phyloP scores from a whole-genome alignment of 2,888 invertebrate species.

The Steinernema carpocapsae region DNA sequence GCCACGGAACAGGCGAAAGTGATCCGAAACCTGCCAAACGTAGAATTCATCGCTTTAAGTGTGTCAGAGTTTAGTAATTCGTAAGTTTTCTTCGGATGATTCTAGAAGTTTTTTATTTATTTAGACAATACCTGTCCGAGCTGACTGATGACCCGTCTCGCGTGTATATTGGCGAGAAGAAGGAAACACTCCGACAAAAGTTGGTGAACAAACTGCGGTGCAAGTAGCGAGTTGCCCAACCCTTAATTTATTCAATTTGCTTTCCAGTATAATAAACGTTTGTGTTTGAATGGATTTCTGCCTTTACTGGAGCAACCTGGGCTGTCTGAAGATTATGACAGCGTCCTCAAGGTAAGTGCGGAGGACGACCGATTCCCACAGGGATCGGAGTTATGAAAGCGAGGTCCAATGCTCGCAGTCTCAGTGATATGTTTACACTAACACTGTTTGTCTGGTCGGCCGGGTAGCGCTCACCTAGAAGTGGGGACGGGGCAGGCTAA shows the following conservation, averaged over 20 bases:
- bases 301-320: neutral
- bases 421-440: constrained; percentile 31
- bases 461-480: constrained; percentile 13
- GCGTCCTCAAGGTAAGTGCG: neutral
- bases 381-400: neutral
- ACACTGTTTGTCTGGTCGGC: constrained; percentile 27
- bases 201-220: constrained; percentile 37
- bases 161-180: constrained; percentile 49
- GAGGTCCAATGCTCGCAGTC: constrained; percentile 25
- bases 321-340: no score
- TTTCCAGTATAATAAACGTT: neutral
- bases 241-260: constrained; percentile 25
- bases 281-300: neutral
- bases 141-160: constrained; percentile 51
- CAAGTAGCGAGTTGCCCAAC: neutral
- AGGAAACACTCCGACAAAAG: constrained; percentile 23
- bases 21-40: constrained; percentile 56
- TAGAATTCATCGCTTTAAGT: constrained; percentile 60
- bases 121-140: constrained; percentile 49
- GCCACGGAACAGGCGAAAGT: constrained; percentile 51
- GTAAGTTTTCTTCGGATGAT: constrained; percentile 43
- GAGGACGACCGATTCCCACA: neutral
- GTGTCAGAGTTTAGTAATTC: constrained; percentile 61
- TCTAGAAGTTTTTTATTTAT: constrained; percentile 16
- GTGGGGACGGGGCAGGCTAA: neutral